Conservation (phyloP, 92 coral and sea anemone species). For the Siderastrea siderea region DNA sequence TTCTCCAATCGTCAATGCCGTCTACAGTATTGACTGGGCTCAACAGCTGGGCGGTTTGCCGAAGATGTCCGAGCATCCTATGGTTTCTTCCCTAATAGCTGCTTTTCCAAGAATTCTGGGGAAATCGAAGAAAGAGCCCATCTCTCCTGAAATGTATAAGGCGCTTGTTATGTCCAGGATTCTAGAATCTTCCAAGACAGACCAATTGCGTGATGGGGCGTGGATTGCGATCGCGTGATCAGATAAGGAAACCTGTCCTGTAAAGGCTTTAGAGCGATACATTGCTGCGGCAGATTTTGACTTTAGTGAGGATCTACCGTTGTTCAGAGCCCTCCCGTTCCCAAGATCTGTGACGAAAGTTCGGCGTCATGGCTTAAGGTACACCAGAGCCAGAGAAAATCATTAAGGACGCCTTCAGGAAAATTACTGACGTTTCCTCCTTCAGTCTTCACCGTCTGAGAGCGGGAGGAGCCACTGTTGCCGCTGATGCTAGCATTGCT, state of each 20-base stretch:
- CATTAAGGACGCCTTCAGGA: constrained; percentile 55
- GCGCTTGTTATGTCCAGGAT: not conserved
- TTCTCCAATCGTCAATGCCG: too few species aligned
- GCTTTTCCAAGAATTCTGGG: too few species aligned
- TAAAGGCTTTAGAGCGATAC: constrained; percentile 55
- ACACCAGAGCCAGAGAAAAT: constrained; percentile 64
- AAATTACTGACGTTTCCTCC: constrained; percentile 56
- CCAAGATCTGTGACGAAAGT: constrained; percentile 41
- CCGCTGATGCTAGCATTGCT: constrained; percentile 57
- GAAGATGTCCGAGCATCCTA: too few species aligned
- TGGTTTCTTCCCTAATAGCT: too few species aligned
- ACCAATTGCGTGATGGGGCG: constrained; percentile 61
- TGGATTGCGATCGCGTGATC: constrained; percentile 64
- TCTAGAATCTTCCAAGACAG: constrained; percentile 69
- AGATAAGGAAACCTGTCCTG: constrained; percentile 53
- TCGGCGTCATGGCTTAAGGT: constrained; percentile 52
- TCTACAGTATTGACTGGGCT: too few species aligned
- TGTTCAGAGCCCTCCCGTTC: constrained; percentile 47
- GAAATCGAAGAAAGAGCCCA: too few species aligned
- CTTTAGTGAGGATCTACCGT: constrained; percentile 59
- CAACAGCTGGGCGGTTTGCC: too few species aligned
- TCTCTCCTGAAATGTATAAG: too few species aligned
- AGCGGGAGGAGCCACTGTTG: constrained; percentile 67
- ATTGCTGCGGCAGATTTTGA: constrained; percentile 55
- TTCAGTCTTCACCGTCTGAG: constrained; percentile 64